Evolutionary conservation across 1,140 invertebrate species (phyloP).

Genomic region (Acromyrmex charruanus): DNA sequence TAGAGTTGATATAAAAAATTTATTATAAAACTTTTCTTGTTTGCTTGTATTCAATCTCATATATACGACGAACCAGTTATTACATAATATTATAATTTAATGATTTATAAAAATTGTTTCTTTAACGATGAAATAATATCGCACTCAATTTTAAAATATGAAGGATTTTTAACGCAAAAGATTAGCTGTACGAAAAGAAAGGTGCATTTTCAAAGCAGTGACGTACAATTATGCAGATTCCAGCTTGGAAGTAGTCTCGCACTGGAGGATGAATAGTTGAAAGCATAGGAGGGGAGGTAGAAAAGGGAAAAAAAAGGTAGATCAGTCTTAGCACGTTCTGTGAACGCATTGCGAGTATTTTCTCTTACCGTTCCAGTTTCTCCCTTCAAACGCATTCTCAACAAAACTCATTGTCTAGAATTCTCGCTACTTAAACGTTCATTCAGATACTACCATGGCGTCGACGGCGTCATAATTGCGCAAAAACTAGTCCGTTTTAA

Average conservation of each 20-base stretch:
- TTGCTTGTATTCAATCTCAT: background rate
- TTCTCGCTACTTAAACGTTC: slow-evolving; percentile 50
- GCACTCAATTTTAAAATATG: background rate
- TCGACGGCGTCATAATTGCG: slow-evolving; percentile 35
- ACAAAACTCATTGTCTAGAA: slow-evolving; percentile 55
- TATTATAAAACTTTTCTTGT: background rate
- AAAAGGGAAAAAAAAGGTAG: slow-evolving; percentile 21
- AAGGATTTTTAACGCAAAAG: background rate
- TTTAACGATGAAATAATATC: background rate
- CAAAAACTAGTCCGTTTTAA: slow-evolving; percentile 49
- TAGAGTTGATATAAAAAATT: background rate
- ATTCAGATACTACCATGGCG: slow-evolving; percentile 38
- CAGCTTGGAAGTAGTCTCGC: slow-evolving; percentile 48
- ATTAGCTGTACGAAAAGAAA: slow-evolving; percentile 41
- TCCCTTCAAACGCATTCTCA: slow-evolving; percentile 22
- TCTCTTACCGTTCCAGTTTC: slow-evolving; percentile 41
- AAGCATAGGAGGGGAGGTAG: slow-evolving; percentile 5
- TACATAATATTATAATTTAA: slow-evolving; percentile 8
- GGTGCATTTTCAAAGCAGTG: slow-evolving; percentile 29
- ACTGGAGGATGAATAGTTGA: slow-evolving; percentile 62
- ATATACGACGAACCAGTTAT: background rate
- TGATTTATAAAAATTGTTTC: background rate
- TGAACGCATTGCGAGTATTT: slow-evolving; percentile 60
- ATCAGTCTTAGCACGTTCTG: slow-evolving; percentile 32
- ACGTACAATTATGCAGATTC: slow-evolving; percentile 69